Percentiles rank a stretch among this genome's conserved stretches.
phyloP scores from a whole-genome alignment of 2,888 invertebrate species.

The Trissoscelio sp. region DNA sequence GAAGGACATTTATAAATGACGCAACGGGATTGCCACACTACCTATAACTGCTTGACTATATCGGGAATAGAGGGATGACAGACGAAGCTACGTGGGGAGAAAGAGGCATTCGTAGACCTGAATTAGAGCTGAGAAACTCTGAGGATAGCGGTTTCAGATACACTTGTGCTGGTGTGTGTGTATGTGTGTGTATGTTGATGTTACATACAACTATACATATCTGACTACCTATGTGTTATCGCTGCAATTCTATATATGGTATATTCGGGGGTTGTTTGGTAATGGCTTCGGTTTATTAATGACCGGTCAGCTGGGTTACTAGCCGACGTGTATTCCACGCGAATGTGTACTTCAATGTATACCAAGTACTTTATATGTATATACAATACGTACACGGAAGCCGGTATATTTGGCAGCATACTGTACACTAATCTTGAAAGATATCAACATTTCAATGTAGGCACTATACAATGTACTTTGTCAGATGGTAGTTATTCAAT shows the following conservation, averaged over 20 bases:
- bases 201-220: conserved; percentile 36
- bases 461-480: conserved; percentile 11
- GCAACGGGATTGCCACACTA: conserved; percentile 76
- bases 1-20: conserved; percentile 83
- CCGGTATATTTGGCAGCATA: conserved; percentile 45
- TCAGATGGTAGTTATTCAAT: background rate
- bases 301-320: conserved; percentile 81
- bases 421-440: conserved; percentile 48
- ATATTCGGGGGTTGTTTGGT: conserved; percentile 78
- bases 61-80: conserved; percentile 56
- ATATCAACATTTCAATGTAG: conserved; percentile 49
- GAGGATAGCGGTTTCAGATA: conserved; percentile 80
- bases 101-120: conserved; percentile 72
- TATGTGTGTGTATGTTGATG: conserved; percentile 24
- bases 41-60: conserved; percentile 77
- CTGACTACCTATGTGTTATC: conserved; percentile 62
- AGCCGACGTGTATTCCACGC: conserved; percentile 77
- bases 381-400: conserved; percentile 34
- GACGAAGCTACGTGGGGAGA: conserved; percentile 49
- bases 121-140: conserved; percentile 78
- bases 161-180: conserved; percentile 50
- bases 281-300: conserved; percentile 83
- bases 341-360: conserved; percentile 70
- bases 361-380: conserved; percentile 43
- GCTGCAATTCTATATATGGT: conserved; percentile 62